Base-by-base conservation (phyloP, 1,140 invertebrate genomes). In the Lepidurus couesii region DNA sequence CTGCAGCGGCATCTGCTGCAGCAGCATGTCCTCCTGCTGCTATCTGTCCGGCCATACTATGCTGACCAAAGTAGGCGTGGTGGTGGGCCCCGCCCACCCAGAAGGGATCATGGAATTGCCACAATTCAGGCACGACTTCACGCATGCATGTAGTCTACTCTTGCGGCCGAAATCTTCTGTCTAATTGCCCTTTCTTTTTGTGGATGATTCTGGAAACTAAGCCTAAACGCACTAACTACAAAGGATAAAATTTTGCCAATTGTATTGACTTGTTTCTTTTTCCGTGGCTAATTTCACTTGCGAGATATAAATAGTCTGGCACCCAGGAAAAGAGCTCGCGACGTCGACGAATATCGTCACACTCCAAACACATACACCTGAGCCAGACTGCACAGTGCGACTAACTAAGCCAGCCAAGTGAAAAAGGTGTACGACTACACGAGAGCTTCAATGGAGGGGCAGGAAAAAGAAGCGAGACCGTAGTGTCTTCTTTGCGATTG, bases 351-450 rank as follows among this genome's bases (percentile, higher is more conserved):
- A 34, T 7, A 65, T 65, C 16, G 9, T 21, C 53, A 16, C 53
- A 65, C 53, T 65, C 21, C 16, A 7, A 16, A 65, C 8, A 21
- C 53, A 65, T 65, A 65, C 53, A 65, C 53, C 53, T 65, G 53
- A 65, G 53, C 21, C 53, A 4, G 21, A 65, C 53, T 65, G 13
- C 53, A 65, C 53, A n/a, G 53, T 65, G n/a, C 53, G 53, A 65
- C 53, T 65, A 65, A 65, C 53, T 65, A n/a, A 65, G 53, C 53
- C 53, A 65, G 53, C 53, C 53, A 65, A 65, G 53, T 65, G 53
- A 65, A 65, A 65, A 65, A 65, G 53, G 53, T 65, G 53, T 65
- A 65, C 16, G 21, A n/a, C 53, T 13, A 21, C 16, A 65, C 53
- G 53, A 65, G 53, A 65, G 53, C 53, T 65, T 65, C 53, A 65